These are phyloP conservation scores for Decapterus maruadsi DNA, from an alignment of 2,797 vertebrate genomes.

Conservation along the genomic window DNA sequence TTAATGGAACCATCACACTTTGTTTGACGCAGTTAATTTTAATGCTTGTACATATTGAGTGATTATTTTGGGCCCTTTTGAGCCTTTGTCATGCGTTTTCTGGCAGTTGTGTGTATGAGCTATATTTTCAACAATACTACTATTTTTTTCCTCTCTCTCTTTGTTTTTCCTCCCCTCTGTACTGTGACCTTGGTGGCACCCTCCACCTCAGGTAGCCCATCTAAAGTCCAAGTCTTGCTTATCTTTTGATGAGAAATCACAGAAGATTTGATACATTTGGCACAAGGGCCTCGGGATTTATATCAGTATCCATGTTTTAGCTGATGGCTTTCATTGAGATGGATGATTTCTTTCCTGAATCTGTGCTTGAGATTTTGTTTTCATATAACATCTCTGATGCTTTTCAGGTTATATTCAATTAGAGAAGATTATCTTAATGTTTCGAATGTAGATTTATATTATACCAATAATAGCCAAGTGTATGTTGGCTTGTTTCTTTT, in stretches of 20 bases:
- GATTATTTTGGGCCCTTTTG: conserved; percentile 66
- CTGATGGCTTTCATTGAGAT: conserved; percentile 76
- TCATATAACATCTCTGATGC: conserved; percentile 87
- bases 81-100: conserved; percentile 63
- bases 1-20: conserved; percentile 49
- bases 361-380: conserved; percentile 80
- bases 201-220: conserved; percentile 57
- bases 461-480: conserved; percentile 88
- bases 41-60: conserved; percentile 72
- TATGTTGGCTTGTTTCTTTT: conserved; percentile 87
- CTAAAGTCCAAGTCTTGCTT: conserved; percentile 55
- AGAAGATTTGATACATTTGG: conserved; percentile 52
- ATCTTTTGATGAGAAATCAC: conserved; percentile 58
- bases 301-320: conserved; percentile 62
- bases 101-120: conserved; percentile 46
- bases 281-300: conserved; percentile 64
- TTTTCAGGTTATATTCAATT: conserved; percentile 89
- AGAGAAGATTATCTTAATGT: conserved; percentile 87
- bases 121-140: conserved; percentile 62
- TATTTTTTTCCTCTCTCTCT: conserved; percentile 30
- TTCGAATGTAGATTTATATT: conserved; percentile 92
- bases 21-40: conserved; percentile 56
- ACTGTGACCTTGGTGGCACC: conserved; percentile 65
- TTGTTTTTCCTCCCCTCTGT: conserved; percentile 29
- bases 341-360: conserved; percentile 67